Evolutionary conservation across 2,113 vertebrate genomes (phyloP).

Genomic region (Prionailurus bengalensis): DNA sequence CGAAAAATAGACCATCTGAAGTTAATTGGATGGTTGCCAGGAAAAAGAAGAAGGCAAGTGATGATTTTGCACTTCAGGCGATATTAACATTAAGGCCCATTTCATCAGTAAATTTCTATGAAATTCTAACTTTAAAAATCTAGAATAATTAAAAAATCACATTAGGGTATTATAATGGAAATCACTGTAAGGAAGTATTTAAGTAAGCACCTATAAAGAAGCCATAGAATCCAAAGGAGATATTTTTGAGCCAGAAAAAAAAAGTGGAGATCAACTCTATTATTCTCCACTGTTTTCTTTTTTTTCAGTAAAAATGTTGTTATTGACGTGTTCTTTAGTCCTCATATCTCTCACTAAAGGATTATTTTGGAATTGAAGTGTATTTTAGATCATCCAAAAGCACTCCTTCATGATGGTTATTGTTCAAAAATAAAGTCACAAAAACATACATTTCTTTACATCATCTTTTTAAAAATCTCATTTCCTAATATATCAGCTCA

Average conservation of each 20-base stretch:
- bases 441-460: neutral
- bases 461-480: constrained; percentile 53
- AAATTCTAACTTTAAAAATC: constrained; percentile 65
- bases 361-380: constrained; percentile 6
- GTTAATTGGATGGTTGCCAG: constrained; percentile 49
- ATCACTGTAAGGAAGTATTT: neutral
- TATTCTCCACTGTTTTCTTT: neutral
- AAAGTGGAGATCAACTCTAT: neutral
- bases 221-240: neutral
- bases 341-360: neutral
- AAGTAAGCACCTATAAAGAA: constrained; percentile 9
- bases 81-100: constrained; percentile 40
- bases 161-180: neutral
- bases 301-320: neutral
- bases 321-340: neutral
- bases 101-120: constrained; percentile 53
- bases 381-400: neutral
- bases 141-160: constrained; percentile 48
- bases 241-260: constrained; percentile 12
- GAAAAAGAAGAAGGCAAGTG: constrained; percentile 37
- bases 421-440: constrained; percentile 38
- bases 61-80: constrained; percentile 57
- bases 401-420: neutral
- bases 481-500: constrained; percentile 72
- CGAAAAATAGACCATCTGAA: constrained; percentile 33